Evolutionary conservation across 2,888 invertebrate genomes (phyloP).

Genomic region (Cerceris ruficornis): DNA sequence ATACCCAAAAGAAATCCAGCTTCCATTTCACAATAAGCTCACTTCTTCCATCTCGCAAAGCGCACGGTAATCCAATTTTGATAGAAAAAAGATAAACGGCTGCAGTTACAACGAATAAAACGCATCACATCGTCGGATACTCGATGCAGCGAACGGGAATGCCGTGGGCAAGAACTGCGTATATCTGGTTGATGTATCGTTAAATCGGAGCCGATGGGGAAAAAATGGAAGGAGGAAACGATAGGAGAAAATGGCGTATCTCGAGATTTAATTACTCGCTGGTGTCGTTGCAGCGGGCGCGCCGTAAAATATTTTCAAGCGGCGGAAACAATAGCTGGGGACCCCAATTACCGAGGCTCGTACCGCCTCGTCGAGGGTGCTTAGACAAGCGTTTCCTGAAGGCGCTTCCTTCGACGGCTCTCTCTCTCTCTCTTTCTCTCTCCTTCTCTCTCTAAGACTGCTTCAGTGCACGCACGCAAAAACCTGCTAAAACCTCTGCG

Average conservation of each 20-base stretch:
- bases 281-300: slow-evolving; percentile 17
- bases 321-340: slow-evolving; percentile 52
- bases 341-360: slow-evolving; percentile 56
- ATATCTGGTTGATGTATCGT: background rate
- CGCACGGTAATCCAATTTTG: too few species aligned
- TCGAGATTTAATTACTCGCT: slow-evolving; percentile 46
- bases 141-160: background rate
- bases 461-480: background rate
- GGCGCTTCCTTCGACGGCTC: slow-evolving; percentile 35
- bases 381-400: slow-evolving; percentile 55
- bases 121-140: too few species aligned
- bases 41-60: too few species aligned
- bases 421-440: slow-evolving; percentile 13
- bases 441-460: too few species aligned
- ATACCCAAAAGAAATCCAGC: too few species aligned
- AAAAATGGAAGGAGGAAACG: slow-evolving; percentile 22
- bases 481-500: background rate
- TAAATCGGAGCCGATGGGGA: background rate
- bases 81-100: too few species aligned
- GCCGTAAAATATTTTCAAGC: slow-evolving; percentile 45
- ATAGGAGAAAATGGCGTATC: slow-evolving; percentile 34
- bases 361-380: slow-evolving; percentile 55
- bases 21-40: too few species aligned
- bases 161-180: background rate
- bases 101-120: too few species aligned